These are phyloP conservation scores for Pachypanchax playfairii DNA, from an alignment of 2,113 vertebrate genomes.

Conservation along the genomic window DNA sequence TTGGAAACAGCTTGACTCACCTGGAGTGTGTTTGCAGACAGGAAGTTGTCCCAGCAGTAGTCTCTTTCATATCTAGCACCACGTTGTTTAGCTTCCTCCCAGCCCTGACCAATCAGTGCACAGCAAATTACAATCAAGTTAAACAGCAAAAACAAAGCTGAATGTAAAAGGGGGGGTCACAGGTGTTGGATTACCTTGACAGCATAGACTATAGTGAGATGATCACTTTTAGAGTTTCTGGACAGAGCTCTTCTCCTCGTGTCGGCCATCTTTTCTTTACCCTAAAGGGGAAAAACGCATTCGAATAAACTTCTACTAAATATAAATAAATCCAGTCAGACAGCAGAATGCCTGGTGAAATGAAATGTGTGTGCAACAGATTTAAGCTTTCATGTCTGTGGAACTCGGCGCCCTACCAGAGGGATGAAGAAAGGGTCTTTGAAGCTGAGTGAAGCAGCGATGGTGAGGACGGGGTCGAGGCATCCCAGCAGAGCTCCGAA, in stretches of 20 bases:
- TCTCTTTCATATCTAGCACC: constrained; percentile 89
- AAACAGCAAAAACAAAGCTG: background rate
- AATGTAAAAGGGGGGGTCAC: background rate
- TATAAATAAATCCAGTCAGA: background rate
- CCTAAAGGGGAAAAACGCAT: constrained; percentile 73
- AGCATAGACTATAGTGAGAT: constrained; percentile 93
- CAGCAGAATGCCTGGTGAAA: background rate
- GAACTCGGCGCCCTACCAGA: constrained; percentile 80
- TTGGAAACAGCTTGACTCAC: constrained; percentile 70
- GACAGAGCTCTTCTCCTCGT: constrained; percentile 88
- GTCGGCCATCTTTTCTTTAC: constrained; percentile 96
- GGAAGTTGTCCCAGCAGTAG: constrained; percentile 97
- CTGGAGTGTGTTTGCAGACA: constrained; percentile 94
- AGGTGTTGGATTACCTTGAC: constrained; percentile 81
- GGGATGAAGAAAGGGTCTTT: constrained; percentile 99
- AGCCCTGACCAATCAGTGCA: constrained; percentile 82
- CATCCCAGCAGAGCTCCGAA: constrained; percentile 95
- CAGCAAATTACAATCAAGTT: constrained; percentile 4
- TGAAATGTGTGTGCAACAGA: background rate
- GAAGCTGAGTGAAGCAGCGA: constrained; percentile 98
- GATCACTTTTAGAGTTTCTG: constrained; percentile 91
- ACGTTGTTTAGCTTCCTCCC: constrained; percentile 88
- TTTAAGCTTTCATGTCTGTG: constrained; percentile 37
- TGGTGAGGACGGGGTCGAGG: constrained; percentile 93
- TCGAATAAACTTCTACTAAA: background rate